Conservation (phyloP, 37 sponge, comb jelly and placozoan species). For the Cliona cf. orientalis region DNA sequence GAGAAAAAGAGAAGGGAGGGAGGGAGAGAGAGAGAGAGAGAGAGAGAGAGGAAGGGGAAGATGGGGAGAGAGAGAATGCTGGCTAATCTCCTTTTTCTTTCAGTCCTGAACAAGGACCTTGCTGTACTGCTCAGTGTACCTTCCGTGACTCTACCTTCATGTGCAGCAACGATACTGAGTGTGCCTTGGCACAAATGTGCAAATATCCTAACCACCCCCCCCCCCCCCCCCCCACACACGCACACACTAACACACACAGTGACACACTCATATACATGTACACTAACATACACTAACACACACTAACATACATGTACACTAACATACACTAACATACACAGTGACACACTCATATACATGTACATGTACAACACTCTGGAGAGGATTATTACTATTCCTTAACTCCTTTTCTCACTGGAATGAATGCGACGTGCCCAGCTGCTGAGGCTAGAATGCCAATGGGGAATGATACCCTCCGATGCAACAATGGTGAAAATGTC, state of each 20-base stretch:
- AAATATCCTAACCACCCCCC: constrained; percentile 53
- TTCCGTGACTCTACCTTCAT: not conserved
- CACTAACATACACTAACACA: not conserved
- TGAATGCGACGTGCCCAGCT: constrained; percentile 47
- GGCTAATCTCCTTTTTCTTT: not conserved
- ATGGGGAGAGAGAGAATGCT: too few species aligned
- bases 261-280: not conserved
- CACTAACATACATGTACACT: too few species aligned
- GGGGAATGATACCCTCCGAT: not conserved
- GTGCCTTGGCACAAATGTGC: constrained; percentile 44
- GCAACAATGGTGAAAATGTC: constrained; percentile 26
- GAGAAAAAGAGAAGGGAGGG: too few species aligned
- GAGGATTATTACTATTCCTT: constrained; percentile 32
- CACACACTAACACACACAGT: not conserved
- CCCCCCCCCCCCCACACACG: not conserved
- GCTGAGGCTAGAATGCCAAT: constrained; percentile 5
- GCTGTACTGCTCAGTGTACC: constrained; percentile 40
- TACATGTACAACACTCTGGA: too few species aligned
- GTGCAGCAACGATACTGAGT: constrained; percentile 40
- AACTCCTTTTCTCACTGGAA: constrained; percentile 57
- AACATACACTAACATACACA: too few species aligned
- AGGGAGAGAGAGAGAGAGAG: too few species aligned
- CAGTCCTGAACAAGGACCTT: constrained; percentile 56
- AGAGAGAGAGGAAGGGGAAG: too few species aligned
- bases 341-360: too few species aligned